phyloP scores from a whole-genome alignment of 2,113 vertebrate species.

The Bolborhynchus lineola region DNA sequence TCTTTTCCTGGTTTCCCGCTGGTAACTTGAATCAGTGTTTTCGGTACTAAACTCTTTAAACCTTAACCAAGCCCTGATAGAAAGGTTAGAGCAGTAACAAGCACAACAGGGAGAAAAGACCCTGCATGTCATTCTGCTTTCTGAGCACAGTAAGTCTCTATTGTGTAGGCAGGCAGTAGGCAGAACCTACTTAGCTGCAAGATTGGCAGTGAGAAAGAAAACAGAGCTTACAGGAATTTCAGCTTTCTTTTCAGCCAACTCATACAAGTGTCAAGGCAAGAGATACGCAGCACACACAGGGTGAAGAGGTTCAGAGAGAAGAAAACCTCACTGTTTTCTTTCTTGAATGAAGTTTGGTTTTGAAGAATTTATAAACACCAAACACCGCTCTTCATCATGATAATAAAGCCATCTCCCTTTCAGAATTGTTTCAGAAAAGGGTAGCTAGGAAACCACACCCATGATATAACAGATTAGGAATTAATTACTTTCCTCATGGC shows the following conservation, averaged over 20 bases:
- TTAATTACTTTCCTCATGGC: neutral
- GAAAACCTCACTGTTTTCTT: rapidly evolving
- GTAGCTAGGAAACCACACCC: neutral
- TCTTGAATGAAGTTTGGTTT: neutral
- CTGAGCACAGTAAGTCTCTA: neutral
- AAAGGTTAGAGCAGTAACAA: neutral
- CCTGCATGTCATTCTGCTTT: neutral
- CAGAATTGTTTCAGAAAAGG: neutral
- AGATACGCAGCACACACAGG: neutral
- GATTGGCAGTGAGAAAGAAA: neutral
- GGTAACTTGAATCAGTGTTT: neutral
- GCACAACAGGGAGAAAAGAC: neutral
- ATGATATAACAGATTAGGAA: neutral
- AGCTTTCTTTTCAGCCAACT: neutral
- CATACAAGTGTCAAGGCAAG: neutral
- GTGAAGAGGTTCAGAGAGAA: neutral
- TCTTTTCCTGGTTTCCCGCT: neutral
- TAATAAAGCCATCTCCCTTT: neutral
- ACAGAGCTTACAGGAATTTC: neutral
- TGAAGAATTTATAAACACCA: neutral
- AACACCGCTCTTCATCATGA: neutral
- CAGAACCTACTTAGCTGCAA: neutral
- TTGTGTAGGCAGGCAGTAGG: neutral
- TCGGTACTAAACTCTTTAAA: neutral
- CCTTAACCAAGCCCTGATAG: neutral